These are phyloP conservation scores for Pseudopleuronectes americanus DNA, from an alignment of 2,797 vertebrate genomes.

Conservation along the genomic window DNA sequence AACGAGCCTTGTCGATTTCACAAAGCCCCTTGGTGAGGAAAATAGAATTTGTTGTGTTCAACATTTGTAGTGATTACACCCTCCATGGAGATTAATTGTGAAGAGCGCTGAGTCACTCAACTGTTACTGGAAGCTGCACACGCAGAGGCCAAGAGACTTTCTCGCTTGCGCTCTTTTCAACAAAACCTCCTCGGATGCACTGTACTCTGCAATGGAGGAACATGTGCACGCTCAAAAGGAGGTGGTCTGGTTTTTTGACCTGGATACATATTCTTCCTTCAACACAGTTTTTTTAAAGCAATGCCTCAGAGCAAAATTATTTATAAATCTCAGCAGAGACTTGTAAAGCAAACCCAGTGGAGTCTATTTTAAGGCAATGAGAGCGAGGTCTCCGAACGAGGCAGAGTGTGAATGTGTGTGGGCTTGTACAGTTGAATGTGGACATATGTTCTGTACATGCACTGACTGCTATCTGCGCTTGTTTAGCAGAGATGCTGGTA, in stretches of 20 bases:
- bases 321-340: conserved; percentile 16
- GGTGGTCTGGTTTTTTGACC: conserved; percentile 45
- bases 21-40: conserved; percentile 22
- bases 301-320: conserved; percentile 25
- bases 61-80: conserved; percentile 48
- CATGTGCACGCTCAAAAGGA: conserved; percentile 28
- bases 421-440: conserved; percentile 1
- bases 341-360: conserved; percentile 9
- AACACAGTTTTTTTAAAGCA: not conserved
- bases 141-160: conserved; percentile 12
- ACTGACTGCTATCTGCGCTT: conserved; percentile 4
- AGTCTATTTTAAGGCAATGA: conserved; percentile 43
- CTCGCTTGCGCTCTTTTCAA: conserved; percentile 11
- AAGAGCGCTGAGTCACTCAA: conserved; percentile 56
- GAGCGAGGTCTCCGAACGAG: conserved; percentile 11
- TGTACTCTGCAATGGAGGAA: conserved; percentile 15
- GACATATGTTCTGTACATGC: not conserved
- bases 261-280: conserved; percentile 46
- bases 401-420: conserved; percentile 3
- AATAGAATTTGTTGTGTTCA: conserved; percentile 34
- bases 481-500: conserved; percentile 51
- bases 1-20: conserved; percentile 29
- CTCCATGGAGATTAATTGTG: conserved; percentile 44
- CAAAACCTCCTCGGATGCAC: not conserved
- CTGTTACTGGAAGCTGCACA: conserved; percentile 48